Percentiles rank a stretch among this genome's conserved stretches.
Evolutionary conservation across 2,797 vertebrate genomes (phyloP).

Genomic region (Ibycter americanus): DNA sequence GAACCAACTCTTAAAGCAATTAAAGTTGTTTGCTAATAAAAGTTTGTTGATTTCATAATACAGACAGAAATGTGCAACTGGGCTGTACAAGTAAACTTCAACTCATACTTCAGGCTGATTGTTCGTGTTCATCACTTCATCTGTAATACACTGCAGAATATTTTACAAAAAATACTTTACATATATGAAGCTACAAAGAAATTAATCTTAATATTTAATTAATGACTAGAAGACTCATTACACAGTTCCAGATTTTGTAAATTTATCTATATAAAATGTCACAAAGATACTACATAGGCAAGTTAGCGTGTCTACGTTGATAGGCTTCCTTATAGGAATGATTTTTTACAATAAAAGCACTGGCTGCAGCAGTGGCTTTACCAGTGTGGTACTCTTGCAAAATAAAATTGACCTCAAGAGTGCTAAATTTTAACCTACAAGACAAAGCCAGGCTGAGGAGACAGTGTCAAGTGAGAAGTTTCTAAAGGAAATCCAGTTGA

Average conservation of each 20-base stretch:
- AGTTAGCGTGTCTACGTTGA: not conserved
- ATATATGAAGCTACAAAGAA: not conserved
- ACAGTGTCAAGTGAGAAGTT: not conserved
- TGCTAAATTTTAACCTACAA: not conserved
- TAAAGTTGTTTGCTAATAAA: slow-evolving; percentile 27
- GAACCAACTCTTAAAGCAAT: not conserved
- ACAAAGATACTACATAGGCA: not conserved
- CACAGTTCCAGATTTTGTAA: not conserved
- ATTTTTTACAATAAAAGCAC: not conserved
- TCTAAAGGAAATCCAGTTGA: not conserved
- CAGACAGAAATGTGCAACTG: not conserved
- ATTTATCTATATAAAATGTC: not conserved
- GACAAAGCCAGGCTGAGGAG: not conserved
- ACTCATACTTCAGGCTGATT: not conserved
- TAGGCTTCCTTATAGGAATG: not conserved
- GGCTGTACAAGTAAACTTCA: not conserved
- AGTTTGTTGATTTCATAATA: slow-evolving; percentile 20
- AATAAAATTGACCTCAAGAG: not conserved
- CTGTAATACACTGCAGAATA: not conserved
- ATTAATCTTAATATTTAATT: not conserved
- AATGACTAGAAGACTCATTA: not conserved
- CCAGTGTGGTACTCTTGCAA: not conserved
- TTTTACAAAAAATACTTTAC: not conserved
- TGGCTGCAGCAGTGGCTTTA: not conserved
- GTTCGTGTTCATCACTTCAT: not conserved